Base-by-base conservation (phyloP, 1,140 invertebrate genomes). In the Aculops lycopersici region DNA sequence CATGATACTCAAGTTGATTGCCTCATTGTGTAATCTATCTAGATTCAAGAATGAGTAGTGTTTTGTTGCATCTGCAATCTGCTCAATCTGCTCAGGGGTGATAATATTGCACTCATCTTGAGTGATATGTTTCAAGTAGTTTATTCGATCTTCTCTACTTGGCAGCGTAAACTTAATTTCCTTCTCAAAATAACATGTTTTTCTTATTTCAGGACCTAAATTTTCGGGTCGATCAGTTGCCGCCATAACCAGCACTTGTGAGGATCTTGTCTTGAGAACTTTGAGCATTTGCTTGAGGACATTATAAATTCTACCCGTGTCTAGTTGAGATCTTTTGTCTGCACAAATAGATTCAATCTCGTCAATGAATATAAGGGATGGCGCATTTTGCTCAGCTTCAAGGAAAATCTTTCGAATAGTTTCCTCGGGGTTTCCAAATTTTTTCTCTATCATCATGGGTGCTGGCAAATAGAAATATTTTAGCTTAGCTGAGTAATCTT, bases 31-130 rank as follows among this genome's bases (percentile, higher is more conserved):
- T 3, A 86, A 51, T 45, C 67, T 67, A 1, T 66, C 60, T 20
- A 90, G 58, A 64, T 90, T 80, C 13, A 75, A 74, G 3, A 73
- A 78, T 12, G 86, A 77, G 63, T 71, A 88, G 2, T 79, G 80
- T 58, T 86, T 78, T 18, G 75, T 71, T 36, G 61, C 56, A 39
- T 66, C 61, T 3, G 74, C 65, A 37, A 88, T 62, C 12, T 61
- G 46, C 41, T 60, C 53, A 2, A 80, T 51, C 17, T 72, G 63
- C 16, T 63, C 48, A 1, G 56, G 49, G 13, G 48, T 59, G 8
- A 81, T 50, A 44, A 52, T 53, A 49, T 72, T 64, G 1, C 1
- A 20, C 40, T 8, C 12, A 17, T 21, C 14, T 41, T 35, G 21
- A 37, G 17, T 2, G 21, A 43, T 24, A 24, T 39, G 35, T 40